These are phyloP conservation scores for Eristalis tenax DNA, from an alignment of 2,888 invertebrate genomes.

Conservation along the genomic window DNA sequence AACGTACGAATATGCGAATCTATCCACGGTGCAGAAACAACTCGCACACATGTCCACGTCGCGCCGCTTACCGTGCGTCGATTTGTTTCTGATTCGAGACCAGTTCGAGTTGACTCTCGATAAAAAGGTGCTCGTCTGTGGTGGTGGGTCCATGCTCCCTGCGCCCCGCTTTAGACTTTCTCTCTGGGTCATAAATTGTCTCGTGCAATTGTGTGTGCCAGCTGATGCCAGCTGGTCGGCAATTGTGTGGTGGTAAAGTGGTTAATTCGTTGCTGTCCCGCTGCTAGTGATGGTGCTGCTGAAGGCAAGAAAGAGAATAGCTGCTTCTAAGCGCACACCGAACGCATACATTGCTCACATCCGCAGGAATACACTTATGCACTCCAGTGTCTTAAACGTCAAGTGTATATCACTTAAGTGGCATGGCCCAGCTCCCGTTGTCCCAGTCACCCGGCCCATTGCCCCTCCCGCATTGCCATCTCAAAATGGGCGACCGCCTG, in stretches of 20 bases:
- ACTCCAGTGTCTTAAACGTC: conserved; percentile 48
- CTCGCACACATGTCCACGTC: background rate
- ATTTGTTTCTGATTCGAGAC: background rate
- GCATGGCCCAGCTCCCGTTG: background rate
- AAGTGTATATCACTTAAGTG: conserved; percentile 49
- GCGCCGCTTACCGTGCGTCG: background rate
- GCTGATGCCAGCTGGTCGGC: conserved; percentile 5
- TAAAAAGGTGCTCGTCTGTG: background rate
- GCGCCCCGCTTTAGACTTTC: conserved; percentile 16
- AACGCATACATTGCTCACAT: conserved; percentile 61
- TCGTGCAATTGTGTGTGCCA: conserved; percentile 8
- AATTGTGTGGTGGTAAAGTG: conserved; percentile 18
- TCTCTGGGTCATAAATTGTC: conserved; percentile 17
- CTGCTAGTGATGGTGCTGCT: background rate
- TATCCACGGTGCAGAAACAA: background rate
- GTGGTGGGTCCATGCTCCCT: background rate
- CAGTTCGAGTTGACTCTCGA: background rate
- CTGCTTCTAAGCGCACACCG: conserved; percentile 37
- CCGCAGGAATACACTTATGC: conserved; percentile 27
- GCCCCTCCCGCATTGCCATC: background rate
- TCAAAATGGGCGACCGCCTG: background rate
- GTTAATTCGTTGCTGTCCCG: conserved; percentile 8
- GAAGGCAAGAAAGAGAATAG: conserved; percentile 1
- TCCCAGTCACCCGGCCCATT: background rate
- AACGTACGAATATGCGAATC: conserved; percentile 10